Conservation (phyloP, 2,888 invertebrate species). For the Eurytoma adleriae region DNA sequence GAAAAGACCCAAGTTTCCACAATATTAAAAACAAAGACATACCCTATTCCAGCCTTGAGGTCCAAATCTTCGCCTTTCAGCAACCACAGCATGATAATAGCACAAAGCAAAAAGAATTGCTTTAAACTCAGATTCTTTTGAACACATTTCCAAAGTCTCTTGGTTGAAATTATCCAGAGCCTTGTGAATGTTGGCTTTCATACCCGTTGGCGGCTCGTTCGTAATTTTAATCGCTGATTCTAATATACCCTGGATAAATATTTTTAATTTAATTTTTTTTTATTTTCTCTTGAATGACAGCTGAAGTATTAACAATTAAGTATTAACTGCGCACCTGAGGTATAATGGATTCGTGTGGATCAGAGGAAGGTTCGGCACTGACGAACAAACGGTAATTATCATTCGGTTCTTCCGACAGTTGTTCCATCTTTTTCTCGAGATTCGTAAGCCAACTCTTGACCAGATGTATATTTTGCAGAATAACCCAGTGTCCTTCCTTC, state of each 20-base stretch:
- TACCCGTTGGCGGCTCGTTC: conserved; percentile 96
- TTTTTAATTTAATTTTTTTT: background rate
- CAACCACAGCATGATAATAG: conserved; percentile 96
- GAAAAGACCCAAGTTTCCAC: too few relatives aligned
- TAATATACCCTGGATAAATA: conserved; percentile 85
- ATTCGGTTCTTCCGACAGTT: conserved; percentile 81
- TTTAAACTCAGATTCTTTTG: conserved; percentile 95
- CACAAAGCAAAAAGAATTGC: conserved; percentile 91
- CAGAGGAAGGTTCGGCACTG: conserved; percentile 90
- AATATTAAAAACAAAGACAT: conserved; percentile 5
- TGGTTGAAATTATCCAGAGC: conserved; percentile 94
- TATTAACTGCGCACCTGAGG: conserved; percentile 75
- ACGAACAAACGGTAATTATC: conserved; percentile 82
- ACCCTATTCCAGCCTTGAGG: conserved; percentile 94
- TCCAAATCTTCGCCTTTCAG: conserved; percentile 94
- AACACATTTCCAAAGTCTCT: conserved; percentile 94
- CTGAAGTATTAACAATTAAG: background rate
- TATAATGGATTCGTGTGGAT: conserved; percentile 81
- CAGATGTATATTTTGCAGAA: conserved; percentile 94
- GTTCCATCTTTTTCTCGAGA: conserved; percentile 94
- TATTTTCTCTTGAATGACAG: background rate
- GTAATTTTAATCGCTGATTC: conserved; percentile 97
- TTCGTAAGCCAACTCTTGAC: conserved; percentile 92
- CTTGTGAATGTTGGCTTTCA: conserved; percentile 96
- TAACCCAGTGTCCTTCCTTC: conserved; percentile 90